Evolutionary conservation across 2,797 vertebrate genomes (phyloP).

Genomic region (Premnoplex brunnescens): DNA sequence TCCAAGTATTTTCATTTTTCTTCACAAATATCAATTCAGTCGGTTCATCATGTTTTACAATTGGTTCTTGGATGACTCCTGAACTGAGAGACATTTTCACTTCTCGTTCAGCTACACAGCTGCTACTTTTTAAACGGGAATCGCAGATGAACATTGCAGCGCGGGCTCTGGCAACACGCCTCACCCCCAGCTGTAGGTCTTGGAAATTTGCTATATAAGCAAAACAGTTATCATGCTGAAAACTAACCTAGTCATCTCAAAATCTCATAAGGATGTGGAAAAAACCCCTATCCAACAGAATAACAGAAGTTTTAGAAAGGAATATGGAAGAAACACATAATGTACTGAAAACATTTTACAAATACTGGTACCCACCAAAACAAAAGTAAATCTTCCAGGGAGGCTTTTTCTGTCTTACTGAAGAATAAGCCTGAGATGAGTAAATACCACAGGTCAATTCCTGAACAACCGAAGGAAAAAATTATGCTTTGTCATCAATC

Average conservation of each 20-base stretch:
- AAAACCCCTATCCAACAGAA: not conserved
- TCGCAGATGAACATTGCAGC: not conserved
- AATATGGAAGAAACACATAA: not conserved
- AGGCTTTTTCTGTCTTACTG: not conserved
- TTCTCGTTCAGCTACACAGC: slow-evolving; percentile 20
- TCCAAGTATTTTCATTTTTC: not conserved
- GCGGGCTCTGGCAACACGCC: not conserved
- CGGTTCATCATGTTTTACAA: not conserved
- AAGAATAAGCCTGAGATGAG: not conserved
- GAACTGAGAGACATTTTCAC: slow-evolving; percentile 55
- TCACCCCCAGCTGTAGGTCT: slow-evolving; percentile 30
- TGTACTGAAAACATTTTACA: not conserved
- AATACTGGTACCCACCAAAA: not conserved
- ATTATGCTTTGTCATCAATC: not conserved
- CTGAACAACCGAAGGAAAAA: not conserved
- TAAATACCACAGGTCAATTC: not conserved
- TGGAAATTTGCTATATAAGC: slow-evolving; percentile 38
- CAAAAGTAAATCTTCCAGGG: not conserved
- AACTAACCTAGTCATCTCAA: not conserved
- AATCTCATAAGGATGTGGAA: not conserved
- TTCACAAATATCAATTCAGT: not conserved
- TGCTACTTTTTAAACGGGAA: slow-evolving; percentile 29
- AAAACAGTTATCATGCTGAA: not conserved
- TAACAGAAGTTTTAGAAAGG: not conserved
- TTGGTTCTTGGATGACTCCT: slow-evolving; percentile 43